Conservation (phyloP, 2,797 vertebrate species). For the Australoheros facetus region DNA sequence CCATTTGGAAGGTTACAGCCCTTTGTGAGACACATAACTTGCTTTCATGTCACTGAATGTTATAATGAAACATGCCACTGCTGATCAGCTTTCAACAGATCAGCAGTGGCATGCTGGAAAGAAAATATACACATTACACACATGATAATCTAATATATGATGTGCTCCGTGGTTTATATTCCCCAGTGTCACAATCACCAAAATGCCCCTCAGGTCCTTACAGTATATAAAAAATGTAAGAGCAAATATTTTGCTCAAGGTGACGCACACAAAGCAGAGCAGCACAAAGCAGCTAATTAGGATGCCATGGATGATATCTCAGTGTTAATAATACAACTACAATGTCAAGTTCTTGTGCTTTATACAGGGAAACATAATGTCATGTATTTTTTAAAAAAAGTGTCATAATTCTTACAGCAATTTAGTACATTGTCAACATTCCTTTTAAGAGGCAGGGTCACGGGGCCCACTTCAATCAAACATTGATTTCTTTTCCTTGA, state of each 20-base stretch:
- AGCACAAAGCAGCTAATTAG: neutral
- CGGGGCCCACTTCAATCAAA: neutral
- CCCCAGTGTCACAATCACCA: neutral
- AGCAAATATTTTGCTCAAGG: neutral
- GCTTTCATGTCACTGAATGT: neutral
- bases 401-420: neutral
- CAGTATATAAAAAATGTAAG: neutral
- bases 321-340: neutral
- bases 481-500: neutral
- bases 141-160: neutral
- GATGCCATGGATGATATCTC: neutral
- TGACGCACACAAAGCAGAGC: neutral
- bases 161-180: neutral
- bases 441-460: neutral
- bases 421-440: neutral
- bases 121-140: neutral
- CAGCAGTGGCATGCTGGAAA: neutral
- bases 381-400: neutral
- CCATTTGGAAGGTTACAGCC: neutral
- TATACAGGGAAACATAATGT: neutral
- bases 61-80: neutral
- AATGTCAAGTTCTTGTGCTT: neutral
- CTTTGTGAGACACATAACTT: neutral
- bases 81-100: no score
- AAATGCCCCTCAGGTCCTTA: neutral